Conservation (phyloP, 2,113 vertebrate species). For the Eurystomus gularis region DNA sequence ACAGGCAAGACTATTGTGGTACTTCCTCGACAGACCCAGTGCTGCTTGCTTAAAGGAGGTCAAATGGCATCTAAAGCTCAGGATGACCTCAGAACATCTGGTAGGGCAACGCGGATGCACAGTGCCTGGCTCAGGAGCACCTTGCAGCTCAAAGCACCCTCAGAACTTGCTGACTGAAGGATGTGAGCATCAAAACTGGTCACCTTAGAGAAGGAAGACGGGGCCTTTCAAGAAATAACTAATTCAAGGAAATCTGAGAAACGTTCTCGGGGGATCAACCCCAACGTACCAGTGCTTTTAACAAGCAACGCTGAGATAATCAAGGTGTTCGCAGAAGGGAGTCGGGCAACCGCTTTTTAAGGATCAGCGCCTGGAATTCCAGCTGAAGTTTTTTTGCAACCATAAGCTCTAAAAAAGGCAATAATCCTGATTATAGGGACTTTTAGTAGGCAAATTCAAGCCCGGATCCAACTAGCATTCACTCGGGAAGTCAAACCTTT, state of each 20-base stretch:
- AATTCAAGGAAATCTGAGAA: background rate
- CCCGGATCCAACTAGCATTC: background rate
- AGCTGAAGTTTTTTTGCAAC: background rate
- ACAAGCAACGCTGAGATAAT: background rate
- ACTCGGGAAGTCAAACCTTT: slow-evolving; percentile 8
- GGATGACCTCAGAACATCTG: background rate
- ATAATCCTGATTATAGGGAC: slow-evolving; percentile 35
- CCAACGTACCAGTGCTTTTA: background rate
- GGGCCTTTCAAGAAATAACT: background rate
- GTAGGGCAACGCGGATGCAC: accelerated
- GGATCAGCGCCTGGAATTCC: slow-evolving; percentile 24
- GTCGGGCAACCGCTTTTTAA: background rate
- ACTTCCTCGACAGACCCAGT: background rate
- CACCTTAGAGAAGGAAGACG: background rate
- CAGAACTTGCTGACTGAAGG: background rate
- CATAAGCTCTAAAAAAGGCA: slow-evolving; percentile 44
- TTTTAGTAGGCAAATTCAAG: slow-evolving; percentile 31
- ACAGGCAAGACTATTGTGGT: background rate
- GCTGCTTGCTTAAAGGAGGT: background rate
- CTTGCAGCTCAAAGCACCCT: background rate
- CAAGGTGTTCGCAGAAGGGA: background rate
- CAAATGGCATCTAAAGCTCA: background rate
- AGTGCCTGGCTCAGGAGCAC: background rate
- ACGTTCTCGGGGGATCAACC: background rate
- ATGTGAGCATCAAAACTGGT: background rate